Base-by-base conservation (phyloP, 2,113 vertebrate species). In the Donacobius atricapilla region DNA sequence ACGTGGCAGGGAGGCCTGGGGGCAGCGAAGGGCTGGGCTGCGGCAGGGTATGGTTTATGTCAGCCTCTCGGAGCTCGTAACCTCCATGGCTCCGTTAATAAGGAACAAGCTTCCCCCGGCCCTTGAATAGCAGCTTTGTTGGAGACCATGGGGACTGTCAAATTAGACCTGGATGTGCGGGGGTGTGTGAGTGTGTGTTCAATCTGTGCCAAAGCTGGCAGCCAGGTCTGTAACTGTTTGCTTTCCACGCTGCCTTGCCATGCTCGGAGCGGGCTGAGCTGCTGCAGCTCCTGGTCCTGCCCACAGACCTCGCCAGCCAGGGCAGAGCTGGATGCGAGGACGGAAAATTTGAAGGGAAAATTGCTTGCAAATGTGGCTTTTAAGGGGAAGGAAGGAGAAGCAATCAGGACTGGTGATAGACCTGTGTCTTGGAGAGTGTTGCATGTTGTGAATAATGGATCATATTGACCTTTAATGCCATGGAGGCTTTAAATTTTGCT, bases 71-170 rank as follows among this genome's bases (percentile, higher is more conserved):
- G 40, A 94, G 91, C 93, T 93, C 20, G 15, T 75, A 94, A 93
- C 93, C 77, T 87, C 57, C 14, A 4, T 10, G 84, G 88, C 92
- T 91, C 10, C 22, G 1, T 85, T 87, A 94, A 91, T 31, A 75
- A 75, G 77, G 85, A 94, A 4, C 85, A 33, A 92, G 69, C 85
- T 95, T 93, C 88, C 93, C 84, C 90, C 93, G 1, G 18, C 68
- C 70, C 80, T 6, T 96, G 84, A 96, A 96, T 96, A 95, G 92
- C 86, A 84, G 93, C 94, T 96, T 96, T 97, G 92, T 95, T 93
- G 92, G 64, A 60, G 90, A 70, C 65, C 83, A 6, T 57, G 85
- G 83, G 71, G 22, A 83, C 93, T 94, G 95, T 95, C 95, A 92
- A 64, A 92, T 69, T 6, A 75, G 76, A 51, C 47, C 35, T 83